Evolutionary conservation across 2,888 invertebrate genomes (phyloP), one percentile per base, ranked within the genome.

Genomic region (Campoplex capitator): DNA sequence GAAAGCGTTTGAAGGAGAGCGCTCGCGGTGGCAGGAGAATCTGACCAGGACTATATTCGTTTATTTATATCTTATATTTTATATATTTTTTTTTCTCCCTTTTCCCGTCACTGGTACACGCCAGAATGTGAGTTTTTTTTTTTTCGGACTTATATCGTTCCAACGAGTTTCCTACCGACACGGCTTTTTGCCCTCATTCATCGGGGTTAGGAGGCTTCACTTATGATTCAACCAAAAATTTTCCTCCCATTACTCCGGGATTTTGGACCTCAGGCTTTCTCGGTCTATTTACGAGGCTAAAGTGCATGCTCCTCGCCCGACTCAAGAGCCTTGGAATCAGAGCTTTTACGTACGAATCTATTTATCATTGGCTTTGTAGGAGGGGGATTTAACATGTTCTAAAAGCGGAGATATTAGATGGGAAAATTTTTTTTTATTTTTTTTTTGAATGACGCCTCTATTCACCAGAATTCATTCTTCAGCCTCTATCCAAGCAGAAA

Each of bases 1-100:
- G 76, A 83, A 87, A 84, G 76, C 56, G 48, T 38, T 68, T 82
- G 74, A 62, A 74, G 78, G 48, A 84, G 62, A 3, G 38, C 23
- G 38, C 38, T 6, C 38, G 38, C 68, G 74, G 74, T 75, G 51
- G 68, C 68, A 62, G 62, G n/a, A 54, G 68, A 28, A 68, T 70
- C 75, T 65, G 75, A 32, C 62, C 79, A 71, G 70, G 56, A 70
- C 28, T 45, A n/a, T 45, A 70, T 42, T 13, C n/a, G 3, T 71
- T 32, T 8, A 56, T 56, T 51, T 54, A 54, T 65, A 42, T 42
- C 42, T 38, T 38, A 0, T 38, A 38, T 38, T 38, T 38, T 38
- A 23, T 54, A 54, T 65, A 42, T 42, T 7, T 38, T 38, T 4
- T 38, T 38, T 38, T 38, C 6, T 42, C 3, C 11, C n/a, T 23